phyloP scores from a whole-genome alignment of 2,797 vertebrate genomes.

The Hippocampus kuda region DNA sequence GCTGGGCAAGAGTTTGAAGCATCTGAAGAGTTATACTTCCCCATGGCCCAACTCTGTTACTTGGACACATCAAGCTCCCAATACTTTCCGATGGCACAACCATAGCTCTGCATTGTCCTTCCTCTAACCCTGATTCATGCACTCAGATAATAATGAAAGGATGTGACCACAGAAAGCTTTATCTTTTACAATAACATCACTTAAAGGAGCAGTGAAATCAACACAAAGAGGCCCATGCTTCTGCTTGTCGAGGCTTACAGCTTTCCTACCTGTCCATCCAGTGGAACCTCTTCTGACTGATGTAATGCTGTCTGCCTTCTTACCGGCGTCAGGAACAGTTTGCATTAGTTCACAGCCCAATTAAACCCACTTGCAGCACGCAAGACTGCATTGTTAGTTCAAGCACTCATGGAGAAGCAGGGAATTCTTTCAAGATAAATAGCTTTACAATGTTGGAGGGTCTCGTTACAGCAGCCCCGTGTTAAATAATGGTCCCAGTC shows the following conservation, averaged over 20 bases:
- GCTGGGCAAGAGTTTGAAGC: conserved; percentile 23
- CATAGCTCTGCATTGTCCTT: conserved; percentile 38
- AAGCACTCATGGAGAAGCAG: conserved; percentile 15
- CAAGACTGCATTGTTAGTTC: conserved; percentile 38
- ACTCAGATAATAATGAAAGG: conserved; percentile 61
- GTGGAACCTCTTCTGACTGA: conserved; percentile 38
- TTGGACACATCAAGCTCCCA: conserved; percentile 40
- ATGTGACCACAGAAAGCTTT: conserved; percentile 52
- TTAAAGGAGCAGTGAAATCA: conserved; percentile 56
- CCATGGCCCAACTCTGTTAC: conserved; percentile 50
- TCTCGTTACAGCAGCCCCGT: neutral
- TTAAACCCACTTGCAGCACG: conserved; percentile 44
- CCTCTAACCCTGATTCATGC: conserved; percentile 46
- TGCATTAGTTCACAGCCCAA: conserved; percentile 52
- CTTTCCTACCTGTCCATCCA: conserved; percentile 45
- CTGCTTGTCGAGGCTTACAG: conserved; percentile 57
- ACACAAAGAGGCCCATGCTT: conserved; percentile 49
- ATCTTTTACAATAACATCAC: conserved; percentile 68
- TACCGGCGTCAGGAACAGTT: conserved; percentile 51
- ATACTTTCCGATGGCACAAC: conserved; percentile 21
- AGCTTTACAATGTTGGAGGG: neutral
- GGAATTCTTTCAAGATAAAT: conserved; percentile 9
- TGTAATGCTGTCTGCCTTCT: conserved; percentile 42
- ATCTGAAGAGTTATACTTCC: conserved; percentile 66
- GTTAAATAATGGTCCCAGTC: neutral